phyloP scores from a whole-genome alignment of 2,888 invertebrate genomes.

The Bruchidius siliquastri region DNA sequence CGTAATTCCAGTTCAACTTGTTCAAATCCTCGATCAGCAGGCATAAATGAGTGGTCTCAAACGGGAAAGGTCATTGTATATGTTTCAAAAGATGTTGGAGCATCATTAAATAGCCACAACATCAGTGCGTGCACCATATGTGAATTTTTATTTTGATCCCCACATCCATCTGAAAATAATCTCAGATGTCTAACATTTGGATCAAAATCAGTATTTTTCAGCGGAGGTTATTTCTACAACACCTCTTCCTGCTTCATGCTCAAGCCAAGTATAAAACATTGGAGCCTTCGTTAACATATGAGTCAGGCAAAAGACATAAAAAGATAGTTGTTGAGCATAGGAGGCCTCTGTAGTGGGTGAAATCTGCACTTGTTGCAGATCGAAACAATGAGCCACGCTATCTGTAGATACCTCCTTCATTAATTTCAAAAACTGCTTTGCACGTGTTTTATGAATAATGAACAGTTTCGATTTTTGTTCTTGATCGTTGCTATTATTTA shows the following conservation, averaged over 20 bases:
- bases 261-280: constrained; percentile 7
- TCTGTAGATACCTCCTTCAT: constrained; percentile 4
- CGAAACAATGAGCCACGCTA: constrained; percentile 4
- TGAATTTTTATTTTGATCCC: constrained; percentile 5
- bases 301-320: constrained; percentile 8
- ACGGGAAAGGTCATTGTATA: background rate
- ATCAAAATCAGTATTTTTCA: constrained; percentile 2
- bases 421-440: constrained; percentile 6
- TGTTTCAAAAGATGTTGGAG: background rate
- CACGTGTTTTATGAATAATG: constrained; percentile 1
- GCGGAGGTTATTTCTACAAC: background rate
- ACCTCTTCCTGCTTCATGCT: constrained; percentile 6
- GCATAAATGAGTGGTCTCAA: constrained; percentile 1
- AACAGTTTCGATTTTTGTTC: background rate
- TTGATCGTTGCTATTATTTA: background rate
- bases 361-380: constrained; percentile 7
- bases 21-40: background rate
- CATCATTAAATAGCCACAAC: constrained; percentile 1
- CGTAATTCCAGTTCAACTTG: constrained; percentile 4
- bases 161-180: constrained; percentile 6
- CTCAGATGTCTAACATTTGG: background rate
- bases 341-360: background rate
- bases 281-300: constrained; percentile 2
- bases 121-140: constrained; percentile 2
- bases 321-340: constrained; percentile 2